Evolutionary conservation across 2,113 vertebrate species (phyloP).

Genomic region (Ariopsis seemanni): DNA sequence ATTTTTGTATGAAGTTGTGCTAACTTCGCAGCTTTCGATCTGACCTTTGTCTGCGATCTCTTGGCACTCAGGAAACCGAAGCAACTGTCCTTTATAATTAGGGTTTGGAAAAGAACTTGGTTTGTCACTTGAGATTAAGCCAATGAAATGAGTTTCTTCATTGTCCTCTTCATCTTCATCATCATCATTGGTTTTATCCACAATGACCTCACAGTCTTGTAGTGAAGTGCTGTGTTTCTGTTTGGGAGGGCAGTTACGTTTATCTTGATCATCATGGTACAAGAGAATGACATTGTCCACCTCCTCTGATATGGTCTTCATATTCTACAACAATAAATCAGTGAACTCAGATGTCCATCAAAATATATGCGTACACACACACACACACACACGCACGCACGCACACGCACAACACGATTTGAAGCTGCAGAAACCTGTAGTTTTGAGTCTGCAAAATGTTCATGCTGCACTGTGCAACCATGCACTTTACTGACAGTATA

Average conservation of each 20-base stretch:
- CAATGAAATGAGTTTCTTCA: constrained; percentile 7
- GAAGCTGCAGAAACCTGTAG: no score
- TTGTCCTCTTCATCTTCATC: not conserved
- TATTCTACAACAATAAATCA: constrained; percentile 25
- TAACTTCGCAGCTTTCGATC: constrained; percentile 30
- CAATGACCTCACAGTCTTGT: constrained; percentile 12
- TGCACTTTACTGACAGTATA: not conserved
- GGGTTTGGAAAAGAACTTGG: constrained; percentile 40
- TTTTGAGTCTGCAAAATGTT: not conserved
- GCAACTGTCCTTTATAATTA: constrained; percentile 50
- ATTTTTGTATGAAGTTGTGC: constrained; percentile 36
- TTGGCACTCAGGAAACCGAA: constrained; percentile 13
- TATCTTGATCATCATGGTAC: constrained; percentile 2
- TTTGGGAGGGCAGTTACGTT: not conserved
- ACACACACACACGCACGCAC: no score
- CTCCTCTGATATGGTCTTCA: constrained; percentile 23
- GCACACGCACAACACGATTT: no score
- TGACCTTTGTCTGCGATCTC: not conserved
- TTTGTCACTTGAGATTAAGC: not conserved
- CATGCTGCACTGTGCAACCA: not conserved
- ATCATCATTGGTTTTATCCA: constrained; percentile 32
- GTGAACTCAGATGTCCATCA: not conserved
- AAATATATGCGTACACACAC: not conserved
- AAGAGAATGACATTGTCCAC: constrained; percentile 48
- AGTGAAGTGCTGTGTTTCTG: constrained; percentile 30